Percentiles rank a stretch among this genome's conserved stretches.
Evolutionary conservation across 2,113 vertebrate species (phyloP).

Genomic region (Pluvialis apricaria): DNA sequence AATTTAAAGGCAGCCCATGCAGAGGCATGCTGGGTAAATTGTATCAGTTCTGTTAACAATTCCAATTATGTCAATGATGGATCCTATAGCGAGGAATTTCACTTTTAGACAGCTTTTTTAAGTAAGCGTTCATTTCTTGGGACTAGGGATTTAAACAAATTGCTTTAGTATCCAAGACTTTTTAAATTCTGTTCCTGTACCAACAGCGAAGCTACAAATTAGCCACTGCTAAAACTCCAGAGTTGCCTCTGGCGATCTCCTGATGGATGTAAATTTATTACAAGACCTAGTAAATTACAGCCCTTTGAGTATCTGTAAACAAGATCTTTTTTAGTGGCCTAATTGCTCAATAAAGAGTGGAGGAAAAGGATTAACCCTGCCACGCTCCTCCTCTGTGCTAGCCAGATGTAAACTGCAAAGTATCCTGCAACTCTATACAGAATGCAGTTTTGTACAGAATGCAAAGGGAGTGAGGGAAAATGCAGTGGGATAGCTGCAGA

Average conservation of each 20-base stretch:
- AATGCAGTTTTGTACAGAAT: not conserved
- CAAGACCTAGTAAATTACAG: not conserved
- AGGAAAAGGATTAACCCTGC: not conserved
- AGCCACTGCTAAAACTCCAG: not conserved
- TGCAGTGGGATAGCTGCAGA: not conserved
- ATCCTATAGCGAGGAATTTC: not conserved
- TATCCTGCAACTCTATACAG: not conserved
- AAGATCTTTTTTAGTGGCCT: not conserved
- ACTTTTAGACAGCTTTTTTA: not conserved
- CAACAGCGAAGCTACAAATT: constrained; percentile 1
- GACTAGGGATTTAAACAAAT: not conserved
- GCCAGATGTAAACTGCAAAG: not conserved
- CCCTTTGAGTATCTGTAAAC: not conserved
- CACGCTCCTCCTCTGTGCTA: not conserved
- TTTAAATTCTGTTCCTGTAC: not conserved
- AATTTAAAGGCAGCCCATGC: not conserved
- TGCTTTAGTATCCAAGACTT: not conserved
- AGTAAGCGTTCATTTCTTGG: not conserved
- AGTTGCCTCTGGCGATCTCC: not conserved
- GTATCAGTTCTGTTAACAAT: not conserved
- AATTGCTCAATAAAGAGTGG: not conserved
- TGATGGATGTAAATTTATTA: constrained; percentile 18
- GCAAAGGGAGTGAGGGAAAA: not conserved
- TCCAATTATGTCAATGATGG: not conserved
- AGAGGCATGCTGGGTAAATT: not conserved